Base-by-base conservation (phyloP, 2,113 vertebrate genomes). In the Plotosus lineatus region DNA sequence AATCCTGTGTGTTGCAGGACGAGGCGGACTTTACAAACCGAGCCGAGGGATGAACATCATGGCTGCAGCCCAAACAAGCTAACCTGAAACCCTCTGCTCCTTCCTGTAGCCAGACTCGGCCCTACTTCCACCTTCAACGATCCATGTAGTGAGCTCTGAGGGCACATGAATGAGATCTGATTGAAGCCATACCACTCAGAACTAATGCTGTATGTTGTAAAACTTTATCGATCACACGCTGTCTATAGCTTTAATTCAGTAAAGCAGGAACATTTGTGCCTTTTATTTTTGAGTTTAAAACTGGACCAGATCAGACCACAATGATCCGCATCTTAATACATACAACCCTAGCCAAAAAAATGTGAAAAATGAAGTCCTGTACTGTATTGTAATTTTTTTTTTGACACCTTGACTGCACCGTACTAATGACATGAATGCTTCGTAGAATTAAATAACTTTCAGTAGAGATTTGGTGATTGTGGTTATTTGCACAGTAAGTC, bases 221-320 rank as follows among this genome's bases (percentile, higher is more conserved):
- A 60, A 50, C 65, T 82, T 85, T 77, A 26, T 61, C 75, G 72
- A 11, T 72, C 6, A 17, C 77, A 81, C 77, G 82, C 80, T 82
- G 53, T 84, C 65, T 53, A 72, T 79, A 84, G 77, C 82, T 84
- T 82, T 51, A 85, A 79, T 51, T 78, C 75, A 61, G 51, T 79
- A 53, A 73, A 78, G 73, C 79, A 78, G 75, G 82, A 84, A 81
- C n/a, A n/a, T 53, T 48, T 40, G 82, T 87, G 84, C 86, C 86
- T 87, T 87, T 82, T 75, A 56, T n/a, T 55, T 23, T 65, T 11
- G 9, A 38, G 38, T 72, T 65, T 63, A 66, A 48, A 38, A 48
- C 66, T 42, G 71, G 73, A 51, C 73, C 66, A 80, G 66, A 15
- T 36, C 28, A 48, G 31, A 77, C n/a, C n/a, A n/a, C 3, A 21